Evolutionary conservation across 2,113 vertebrate species (phyloP), one percentile per base, ranked within the genome.

Genomic region (Arenaria interpres): DNA sequence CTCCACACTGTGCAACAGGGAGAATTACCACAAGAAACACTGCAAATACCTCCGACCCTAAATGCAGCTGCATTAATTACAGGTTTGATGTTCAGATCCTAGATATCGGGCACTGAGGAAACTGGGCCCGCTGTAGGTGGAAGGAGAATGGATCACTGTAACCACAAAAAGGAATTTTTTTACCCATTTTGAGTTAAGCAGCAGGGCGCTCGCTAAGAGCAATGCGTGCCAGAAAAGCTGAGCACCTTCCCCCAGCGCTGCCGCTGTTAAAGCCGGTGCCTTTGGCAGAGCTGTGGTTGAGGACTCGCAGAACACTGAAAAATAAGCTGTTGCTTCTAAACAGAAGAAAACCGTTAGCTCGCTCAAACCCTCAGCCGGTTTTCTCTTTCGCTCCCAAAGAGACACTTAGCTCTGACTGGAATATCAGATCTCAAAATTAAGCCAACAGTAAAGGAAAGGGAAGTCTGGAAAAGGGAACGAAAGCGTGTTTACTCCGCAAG

Each of bases 401-500:
- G 71, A 72, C 50, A 57, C 46, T 71, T 72, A 41, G 41, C 72
- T 93, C 83, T 80, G 63, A 73, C 82, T 77, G 41, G 41, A 90
- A 43, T 45, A 80, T 88, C 41, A 7, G 18, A 73, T 37, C 95
- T 95, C 79, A 90, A 90, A 92, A 86, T 62, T 32, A 93, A 90
- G 72, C 33, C 72, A 88, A 74, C 35, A 90, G 75, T 62, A 85
- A 73, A 89, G 67, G 37, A 88, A 89, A 82, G 85, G 62, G 66
- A 88, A 90, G 75, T 79, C 75, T 91, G 82, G 79, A 80, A 83
- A 93, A 48, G 0, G 0, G 71, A 85, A 85, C 4, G 10, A 76
- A 91, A 85, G 35, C 20, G 33, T 60, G 53, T 90, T 88, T 95
- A 76, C 63, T 93, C 88, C 73, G 71, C 66, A 85, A 91, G 88